Conservation (phyloP, 1,140 invertebrate genomes). For the Aphelinus certus region DNA sequence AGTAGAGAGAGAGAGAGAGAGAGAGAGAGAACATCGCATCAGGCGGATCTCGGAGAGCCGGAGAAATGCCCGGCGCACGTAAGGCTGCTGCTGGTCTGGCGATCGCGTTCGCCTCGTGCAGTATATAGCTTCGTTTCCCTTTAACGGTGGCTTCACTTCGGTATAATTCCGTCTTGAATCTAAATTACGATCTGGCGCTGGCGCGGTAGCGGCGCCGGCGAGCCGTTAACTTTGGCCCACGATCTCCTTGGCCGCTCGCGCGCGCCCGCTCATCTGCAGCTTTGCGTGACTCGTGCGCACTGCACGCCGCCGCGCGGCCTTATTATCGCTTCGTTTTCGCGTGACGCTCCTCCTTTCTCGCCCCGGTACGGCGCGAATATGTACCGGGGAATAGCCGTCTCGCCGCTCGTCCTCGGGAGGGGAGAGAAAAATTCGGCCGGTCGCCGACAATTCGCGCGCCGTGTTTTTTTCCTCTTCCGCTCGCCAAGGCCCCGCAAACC, state of each 20-base stretch:
- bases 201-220: background rate
- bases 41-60: too few relatives aligned
- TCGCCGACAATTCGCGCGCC: background rate
- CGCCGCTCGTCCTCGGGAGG: background rate
- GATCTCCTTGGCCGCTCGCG: constrained; percentile 2
- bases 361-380: background rate
- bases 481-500: too few relatives aligned
- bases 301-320: background rate
- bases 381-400: too few relatives aligned
- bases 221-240: constrained; percentile 28
- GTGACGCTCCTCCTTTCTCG: background rate
- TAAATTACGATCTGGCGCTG: constrained; percentile 31
- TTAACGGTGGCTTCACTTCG: constrained; percentile 7
- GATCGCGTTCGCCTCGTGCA: background rate
- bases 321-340: background rate
- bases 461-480: too few relatives aligned
- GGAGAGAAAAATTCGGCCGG: background rate
- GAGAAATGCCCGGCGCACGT: too few relatives aligned
- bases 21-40: too few relatives aligned
- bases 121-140: constrained; percentile 6
- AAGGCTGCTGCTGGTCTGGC: too few relatives aligned
- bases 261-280: background rate
- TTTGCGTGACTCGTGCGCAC: constrained; percentile 17
- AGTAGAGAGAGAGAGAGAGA: background rate
- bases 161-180: constrained; percentile 28